A percentile compares a stretch with the other conserved stretches of the same genome.
phyloP scores from a whole-genome alignment of 2,797 vertebrate species.

The Craterocephalus amniculus region DNA sequence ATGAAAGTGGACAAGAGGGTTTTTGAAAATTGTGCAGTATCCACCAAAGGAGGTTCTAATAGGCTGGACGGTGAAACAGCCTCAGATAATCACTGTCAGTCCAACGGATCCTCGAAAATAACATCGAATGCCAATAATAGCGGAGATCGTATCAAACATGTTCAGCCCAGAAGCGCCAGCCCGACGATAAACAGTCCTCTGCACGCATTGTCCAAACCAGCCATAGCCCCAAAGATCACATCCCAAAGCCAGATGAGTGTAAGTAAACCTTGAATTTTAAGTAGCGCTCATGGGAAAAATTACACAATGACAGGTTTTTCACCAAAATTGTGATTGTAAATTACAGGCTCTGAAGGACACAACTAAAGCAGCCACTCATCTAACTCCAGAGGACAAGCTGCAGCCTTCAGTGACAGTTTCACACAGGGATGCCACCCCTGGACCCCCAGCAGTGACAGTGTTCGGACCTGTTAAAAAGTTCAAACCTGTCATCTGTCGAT shows the following conservation, averaged over 20 bases:
- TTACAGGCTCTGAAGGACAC: slow-evolving; percentile 39
- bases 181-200: slow-evolving; percentile 28
- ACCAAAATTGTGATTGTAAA: not conserved
- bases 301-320: not conserved
- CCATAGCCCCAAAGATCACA: slow-evolving; percentile 37
- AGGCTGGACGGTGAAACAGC: slow-evolving; percentile 42
- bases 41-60: slow-evolving; percentile 50
- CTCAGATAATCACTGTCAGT: slow-evolving; percentile 46
- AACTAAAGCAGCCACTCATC: not conserved
- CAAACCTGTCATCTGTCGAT: slow-evolving; percentile 86
- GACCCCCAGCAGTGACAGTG: slow-evolving; percentile 76
- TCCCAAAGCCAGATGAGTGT: slow-evolving; percentile 46
- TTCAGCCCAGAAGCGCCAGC: slow-evolving; percentile 34
- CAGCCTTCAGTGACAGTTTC: slow-evolving; percentile 38
- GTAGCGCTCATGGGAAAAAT: not conserved
- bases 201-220: slow-evolving; percentile 46
- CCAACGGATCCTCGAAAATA: slow-evolving; percentile 35
- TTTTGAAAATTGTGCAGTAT: slow-evolving; percentile 30
- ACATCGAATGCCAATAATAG: slow-evolving; percentile 33
- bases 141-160: slow-evolving; percentile 34
- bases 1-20: slow-evolving; percentile 35
- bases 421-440: slow-evolving; percentile 32
- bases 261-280: slow-evolving; percentile 31
- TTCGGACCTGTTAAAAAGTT: slow-evolving; percentile 95
- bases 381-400: slow-evolving; percentile 59